Evolutionary conservation across 2,797 vertebrate genomes (phyloP).

Genomic region (Tapirus indicus): DNA sequence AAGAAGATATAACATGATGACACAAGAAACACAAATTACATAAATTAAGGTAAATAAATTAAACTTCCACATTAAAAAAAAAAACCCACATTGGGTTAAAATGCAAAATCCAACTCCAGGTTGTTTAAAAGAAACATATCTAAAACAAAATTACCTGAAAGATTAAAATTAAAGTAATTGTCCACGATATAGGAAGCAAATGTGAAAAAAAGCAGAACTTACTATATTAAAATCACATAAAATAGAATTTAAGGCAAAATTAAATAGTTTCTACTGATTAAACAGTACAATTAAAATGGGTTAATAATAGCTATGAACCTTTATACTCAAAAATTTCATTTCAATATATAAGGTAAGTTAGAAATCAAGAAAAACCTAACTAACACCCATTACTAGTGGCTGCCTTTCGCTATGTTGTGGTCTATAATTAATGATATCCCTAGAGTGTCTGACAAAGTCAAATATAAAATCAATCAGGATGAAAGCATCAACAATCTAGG

Average conservation of each 20-base stretch:
- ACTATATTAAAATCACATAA: not conserved
- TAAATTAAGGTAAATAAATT: not conserved
- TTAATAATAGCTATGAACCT: not conserved
- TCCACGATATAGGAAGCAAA: not conserved
- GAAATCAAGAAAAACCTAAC: not conserved
- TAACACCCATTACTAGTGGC: not conserved
- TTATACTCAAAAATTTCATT: not conserved
- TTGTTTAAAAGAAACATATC: not conserved
- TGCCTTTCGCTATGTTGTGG: not conserved
- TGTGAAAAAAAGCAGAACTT: not conserved
- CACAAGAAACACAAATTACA: not conserved
- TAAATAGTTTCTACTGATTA: not conserved
- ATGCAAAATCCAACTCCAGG: not conserved
- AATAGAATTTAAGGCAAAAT: not conserved
- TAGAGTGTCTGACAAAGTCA: not conserved
- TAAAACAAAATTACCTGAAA: not conserved
- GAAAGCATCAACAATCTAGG: not conserved
- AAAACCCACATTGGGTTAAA: not conserved
- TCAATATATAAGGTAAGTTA: not conserved
- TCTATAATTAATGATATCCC: not conserved
- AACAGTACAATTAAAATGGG: not conserved
- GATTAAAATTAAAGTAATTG: not conserved
- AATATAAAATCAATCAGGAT: not conserved
- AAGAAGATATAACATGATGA: not conserved
- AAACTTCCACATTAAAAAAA: not conserved